These are phyloP conservation scores for Tanypteryx hageni DNA, from an alignment of 2,888 invertebrate species.

Conservation along the genomic window DNA sequence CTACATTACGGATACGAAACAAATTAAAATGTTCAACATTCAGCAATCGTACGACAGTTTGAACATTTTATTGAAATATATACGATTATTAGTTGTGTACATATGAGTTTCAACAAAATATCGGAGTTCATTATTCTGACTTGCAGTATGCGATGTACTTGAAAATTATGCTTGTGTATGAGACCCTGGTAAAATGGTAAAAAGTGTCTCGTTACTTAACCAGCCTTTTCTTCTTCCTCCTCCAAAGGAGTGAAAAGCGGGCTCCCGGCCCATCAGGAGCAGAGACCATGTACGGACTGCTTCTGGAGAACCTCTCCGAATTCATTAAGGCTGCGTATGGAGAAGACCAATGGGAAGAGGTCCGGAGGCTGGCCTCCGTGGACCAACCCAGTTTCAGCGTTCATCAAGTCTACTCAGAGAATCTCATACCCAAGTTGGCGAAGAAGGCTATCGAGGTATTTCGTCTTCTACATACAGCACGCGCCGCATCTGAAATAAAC, in stretches of 20 bases:
- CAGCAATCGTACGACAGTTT: too few relatives aligned
- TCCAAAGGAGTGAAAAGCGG: not conserved
- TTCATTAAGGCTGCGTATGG: slow-evolving; percentile 96
- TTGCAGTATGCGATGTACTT: too few relatives aligned
- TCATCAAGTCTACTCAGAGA: slow-evolving; percentile 96
- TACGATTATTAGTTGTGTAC: too few relatives aligned
- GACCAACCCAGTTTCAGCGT: slow-evolving; percentile 92
- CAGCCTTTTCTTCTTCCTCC: not conserved
- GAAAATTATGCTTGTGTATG: too few relatives aligned
- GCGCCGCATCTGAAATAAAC: not conserved
- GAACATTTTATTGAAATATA: too few relatives aligned
- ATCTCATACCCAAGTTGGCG: slow-evolving; percentile 88
- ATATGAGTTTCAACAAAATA: too few relatives aligned
- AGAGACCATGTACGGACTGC: slow-evolving; percentile 92
- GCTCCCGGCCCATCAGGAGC: not conserved
- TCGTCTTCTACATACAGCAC: not conserved
- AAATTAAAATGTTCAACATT: too few relatives aligned
- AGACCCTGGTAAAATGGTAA: too few relatives aligned
- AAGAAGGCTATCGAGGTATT: slow-evolving; percentile 90
- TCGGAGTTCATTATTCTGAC: too few relatives aligned
- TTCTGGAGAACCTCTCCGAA: slow-evolving; percentile 95
- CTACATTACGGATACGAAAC: too few relatives aligned
- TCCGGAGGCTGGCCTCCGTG: slow-evolving; percentile 89
- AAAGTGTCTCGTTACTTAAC: not conserved
- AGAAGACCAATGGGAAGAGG: slow-evolving; percentile 95